Base-by-base conservation (phyloP, 2,797 vertebrate species). In the Ptychadena robeensis region DNA sequence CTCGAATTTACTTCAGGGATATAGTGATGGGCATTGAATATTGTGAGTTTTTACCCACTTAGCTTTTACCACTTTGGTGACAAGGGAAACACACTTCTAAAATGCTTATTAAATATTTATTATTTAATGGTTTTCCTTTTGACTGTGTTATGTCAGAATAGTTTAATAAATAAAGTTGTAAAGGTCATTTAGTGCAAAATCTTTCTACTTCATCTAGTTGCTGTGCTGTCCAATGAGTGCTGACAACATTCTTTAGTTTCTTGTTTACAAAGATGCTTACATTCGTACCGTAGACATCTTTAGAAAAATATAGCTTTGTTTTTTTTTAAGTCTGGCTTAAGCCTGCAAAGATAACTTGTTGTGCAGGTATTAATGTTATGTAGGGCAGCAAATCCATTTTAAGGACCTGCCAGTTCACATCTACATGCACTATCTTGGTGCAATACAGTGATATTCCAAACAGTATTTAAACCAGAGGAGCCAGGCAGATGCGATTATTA, bases 1-100 rank as follows among this genome's bases (percentile, higher is more conserved):
- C 96, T 4, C 93, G 96, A 48, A 87, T 94, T 57, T 97, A 97
- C 91, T 96, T 99, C 90, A 92, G 96, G 91, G 98, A 99, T 84
- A 91, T 99, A 63, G 94, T 99, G 86, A 91, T 99, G 87, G 98
- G 98, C 85, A 98, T 98, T 0, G 97, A 99, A 88, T 99, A 99
- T 91, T 81, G 98, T 99, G 89, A 98, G 98, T 97, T 79, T 72
- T 53, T 14, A 9, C 27, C 18, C 18, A 66, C 70, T 66, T 53
- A 38, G 71, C 57, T 82, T 71, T 77, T 77, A 76, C 34, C 73
- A 82, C 80, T 68, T 78, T 78, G 22, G 64, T 40, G 25, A 79
- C n/a, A n/a, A 12, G 3, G 34, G 12, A 64, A 38, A 44, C 44
- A n/a, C 2, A 53, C 65, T 66, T 37, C 37, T 25, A 35, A 70